Conservation (phyloP, 1,140 invertebrate genomes). For the Triops longicaudatus region DNA sequence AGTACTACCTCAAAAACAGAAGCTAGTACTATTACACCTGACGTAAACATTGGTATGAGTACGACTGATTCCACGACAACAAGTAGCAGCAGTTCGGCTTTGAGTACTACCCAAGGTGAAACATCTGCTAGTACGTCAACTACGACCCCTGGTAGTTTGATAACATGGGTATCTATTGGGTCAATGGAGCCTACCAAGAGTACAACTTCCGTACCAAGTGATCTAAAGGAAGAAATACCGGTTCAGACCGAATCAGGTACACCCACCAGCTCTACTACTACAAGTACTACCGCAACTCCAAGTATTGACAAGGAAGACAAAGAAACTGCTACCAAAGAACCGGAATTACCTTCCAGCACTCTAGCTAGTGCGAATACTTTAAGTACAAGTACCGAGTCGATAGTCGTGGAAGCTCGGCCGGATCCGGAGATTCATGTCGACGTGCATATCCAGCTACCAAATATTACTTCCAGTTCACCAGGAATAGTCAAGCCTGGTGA, state of each 20-base stretch:
- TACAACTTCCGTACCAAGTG: background rate
- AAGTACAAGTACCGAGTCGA: background rate
- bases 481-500: background rate
- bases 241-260: background rate
- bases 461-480: background rate
- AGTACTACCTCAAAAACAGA: constrained; percentile 24
- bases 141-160: background rate
- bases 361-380: background rate
- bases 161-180: background rate
- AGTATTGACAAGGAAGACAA: background rate
- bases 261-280: background rate
- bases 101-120: background rate
- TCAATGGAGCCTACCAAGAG: background rate
- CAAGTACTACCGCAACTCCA: background rate
- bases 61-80: constrained; percentile 21
- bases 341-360: background rate
- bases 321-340: background rate
- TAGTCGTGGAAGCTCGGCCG: background rate
- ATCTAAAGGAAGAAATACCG: background rate
- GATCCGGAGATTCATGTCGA: background rate
- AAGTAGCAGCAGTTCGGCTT: background rate
- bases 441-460: background rate
- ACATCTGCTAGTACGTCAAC: background rate
- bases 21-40: constrained; percentile 13
- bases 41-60: constrained; percentile 12